Conservation (phyloP, 2,113 vertebrate genomes). For the Dryoscopus gambensis region DNA sequence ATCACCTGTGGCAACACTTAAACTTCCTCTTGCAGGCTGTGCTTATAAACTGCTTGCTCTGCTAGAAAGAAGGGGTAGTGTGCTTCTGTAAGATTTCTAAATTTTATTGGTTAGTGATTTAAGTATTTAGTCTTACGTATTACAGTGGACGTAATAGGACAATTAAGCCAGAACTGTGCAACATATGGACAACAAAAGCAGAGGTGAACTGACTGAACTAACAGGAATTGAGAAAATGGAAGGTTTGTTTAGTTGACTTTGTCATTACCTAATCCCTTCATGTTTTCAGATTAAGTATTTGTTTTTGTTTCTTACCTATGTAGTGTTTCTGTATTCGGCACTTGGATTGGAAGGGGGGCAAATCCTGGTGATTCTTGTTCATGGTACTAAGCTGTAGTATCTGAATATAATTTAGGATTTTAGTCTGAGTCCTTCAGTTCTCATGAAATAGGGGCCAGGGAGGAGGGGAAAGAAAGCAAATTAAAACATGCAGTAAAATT, state of each 20-base stretch:
- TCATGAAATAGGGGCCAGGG: background rate
- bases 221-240: background rate
- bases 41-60: background rate
- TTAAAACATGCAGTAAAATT: background rate
- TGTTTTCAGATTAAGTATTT: background rate
- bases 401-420: background rate
- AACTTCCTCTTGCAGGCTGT: background rate
- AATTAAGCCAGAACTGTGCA: background rate
- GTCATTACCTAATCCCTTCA: background rate
- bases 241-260: background rate
- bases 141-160: background rate
- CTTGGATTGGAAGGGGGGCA: background rate
- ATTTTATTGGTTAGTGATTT: background rate
- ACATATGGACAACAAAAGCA: background rate
- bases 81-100: background rate
- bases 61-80: background rate
- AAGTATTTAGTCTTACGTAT: background rate
- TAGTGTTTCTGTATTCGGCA: background rate
- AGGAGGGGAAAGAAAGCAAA: background rate
- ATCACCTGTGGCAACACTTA: background rate
- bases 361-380: background rate
- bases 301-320: background rate
- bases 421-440: background rate
- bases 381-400: background rate
- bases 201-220: background rate